Evolutionary conservation across 2,888 invertebrate genomes (phyloP), one percentile per base, ranked within the genome.

Genomic region (Pharmacophagus antenor): DNA sequence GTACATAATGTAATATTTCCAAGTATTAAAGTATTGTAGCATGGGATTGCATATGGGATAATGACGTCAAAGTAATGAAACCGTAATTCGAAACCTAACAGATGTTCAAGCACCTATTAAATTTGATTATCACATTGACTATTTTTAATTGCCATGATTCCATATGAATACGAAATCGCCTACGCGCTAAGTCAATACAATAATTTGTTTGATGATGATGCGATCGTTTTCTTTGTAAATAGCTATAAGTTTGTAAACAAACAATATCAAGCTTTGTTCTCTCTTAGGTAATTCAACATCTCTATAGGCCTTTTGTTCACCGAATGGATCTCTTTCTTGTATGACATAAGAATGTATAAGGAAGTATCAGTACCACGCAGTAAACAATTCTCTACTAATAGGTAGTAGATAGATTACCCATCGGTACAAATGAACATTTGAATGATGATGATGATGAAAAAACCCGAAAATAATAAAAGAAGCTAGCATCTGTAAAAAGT

Each of bases 41-140:
- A 37, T n/a, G 3, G 1, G 5, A 37, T 37, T 15, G n/a, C 10
- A 37, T 15, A 37, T n/a, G n/a, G n/a, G n/a, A n/a, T n/a, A n/a
- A n/a, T n/a, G n/a, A n/a, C n/a, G 15, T 15, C 15, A n/a, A 0
- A 37, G 15, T 37, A 15, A 37, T 20, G 10, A 12, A 6, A 5
- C 5, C 44, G 54, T 51, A 55, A 61, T 50, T 58, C 42, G 52
- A 58, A 44, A 50, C 42, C 50, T 25, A 42, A 44, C 49, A 44
- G 42, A 57, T 57, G 27, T 44, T 27, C 21, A 51, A 0, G 25
- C 44, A 8, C 17, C 27, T 42, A 57, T 57, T 25, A 27, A 51
- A 25, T 42, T 54, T 54, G 49, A 58, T 54, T 21, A 61, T 17
- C 20, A 22, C 27, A 18, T 15, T 56, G 51, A 51, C 57, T 51